Evolutionary conservation across 2,888 invertebrate genomes (phyloP), one percentile per base, ranked within the genome.

Genomic region (Pollenia angustigena): DNA sequence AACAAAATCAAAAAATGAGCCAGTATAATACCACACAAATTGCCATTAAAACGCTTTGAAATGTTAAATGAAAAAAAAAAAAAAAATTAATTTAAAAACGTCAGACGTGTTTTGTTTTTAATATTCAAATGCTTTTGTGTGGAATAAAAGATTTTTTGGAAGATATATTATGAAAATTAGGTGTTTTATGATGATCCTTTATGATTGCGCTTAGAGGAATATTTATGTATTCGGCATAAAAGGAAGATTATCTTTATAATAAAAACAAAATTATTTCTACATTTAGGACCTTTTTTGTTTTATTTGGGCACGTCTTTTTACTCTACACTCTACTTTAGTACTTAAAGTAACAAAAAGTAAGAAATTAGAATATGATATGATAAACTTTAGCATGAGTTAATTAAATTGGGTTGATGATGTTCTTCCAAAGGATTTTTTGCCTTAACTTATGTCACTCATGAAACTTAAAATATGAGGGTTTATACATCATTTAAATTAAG

Each of bases 131-230:
- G 9, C 42, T 62, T 44, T 44, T 64, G n/a, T 44, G 16, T 3
- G 16, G 7, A 44, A 64, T 44, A 44, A 64, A 18, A 3, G 8
- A 62, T 44, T 16, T n/a, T 23, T 23, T 16, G 16, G 12, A 18
- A 18, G 18, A 44, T n/a, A 16, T 62, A 11, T 44, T 44, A 18
- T 16, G 62, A 11, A 64, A 64, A 62, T 62, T 62, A 42, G 14
- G 60, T 62, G 16, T 62, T 62, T 62, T 62, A 62, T 62, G 16
- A 16, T 60, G 42, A 60, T 42, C 60, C n/a, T 9, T 32, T 32
- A 3, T 60, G 14, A 60, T 60, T 42, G 42, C 10, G 16, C 16
- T 1, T 42, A 7, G n/a, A 10, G 9, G 7, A 62, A 10, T 42
- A 7, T 62, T 16, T 42, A 10, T 42, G n/a, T 52, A 9, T 16